These are phyloP conservation scores for Drosophila orosa DNA, from an alignment of 1,140 invertebrate species.

Conservation along the genomic window DNA sequence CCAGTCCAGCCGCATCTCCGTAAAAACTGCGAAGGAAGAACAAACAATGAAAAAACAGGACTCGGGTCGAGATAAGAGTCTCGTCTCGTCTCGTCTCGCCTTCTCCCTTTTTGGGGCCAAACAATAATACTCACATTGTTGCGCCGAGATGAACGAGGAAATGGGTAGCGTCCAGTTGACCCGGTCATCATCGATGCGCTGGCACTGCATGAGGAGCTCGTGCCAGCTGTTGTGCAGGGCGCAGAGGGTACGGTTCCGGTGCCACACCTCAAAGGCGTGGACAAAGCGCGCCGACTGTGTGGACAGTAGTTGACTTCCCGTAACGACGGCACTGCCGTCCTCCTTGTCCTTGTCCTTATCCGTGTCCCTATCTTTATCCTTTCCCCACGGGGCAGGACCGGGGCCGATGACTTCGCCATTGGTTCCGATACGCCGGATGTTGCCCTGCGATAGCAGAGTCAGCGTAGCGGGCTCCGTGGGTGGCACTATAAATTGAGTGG, in stretches of 20 bases:
- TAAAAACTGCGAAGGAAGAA: constrained; percentile 85
- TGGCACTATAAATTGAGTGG: constrained; percentile 57
- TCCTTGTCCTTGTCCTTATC: constrained; percentile 20
- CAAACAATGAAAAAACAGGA: not conserved
- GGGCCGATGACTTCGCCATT: constrained; percentile 30
- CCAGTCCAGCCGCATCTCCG: constrained; percentile 93
- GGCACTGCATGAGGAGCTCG: constrained; percentile 85
- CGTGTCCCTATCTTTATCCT: constrained; percentile 13
- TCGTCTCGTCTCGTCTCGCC: not conserved
- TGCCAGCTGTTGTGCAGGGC: constrained; percentile 87
- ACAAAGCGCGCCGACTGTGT: constrained; percentile 31
- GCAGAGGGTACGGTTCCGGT: constrained; percentile 88
- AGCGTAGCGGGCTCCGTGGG: constrained; percentile 63
- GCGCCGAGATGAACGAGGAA: constrained; percentile 81
- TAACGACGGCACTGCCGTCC: not conserved
- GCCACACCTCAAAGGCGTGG: constrained; percentile 79
- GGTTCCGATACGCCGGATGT: constrained; percentile 62
- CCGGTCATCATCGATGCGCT: constrained; percentile 86
- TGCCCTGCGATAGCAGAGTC: constrained; percentile 56
- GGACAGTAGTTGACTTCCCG: constrained; percentile 16
- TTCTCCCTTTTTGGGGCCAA: not conserved
- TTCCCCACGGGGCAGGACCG: not conserved
- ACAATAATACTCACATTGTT: constrained; percentile 68
- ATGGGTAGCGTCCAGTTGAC: constrained; percentile 86
- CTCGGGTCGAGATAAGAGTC: constrained; percentile 20